Evolutionary conservation across 2,113 vertebrate genomes (phyloP).

Genomic region (Corythaeola cristata): DNA sequence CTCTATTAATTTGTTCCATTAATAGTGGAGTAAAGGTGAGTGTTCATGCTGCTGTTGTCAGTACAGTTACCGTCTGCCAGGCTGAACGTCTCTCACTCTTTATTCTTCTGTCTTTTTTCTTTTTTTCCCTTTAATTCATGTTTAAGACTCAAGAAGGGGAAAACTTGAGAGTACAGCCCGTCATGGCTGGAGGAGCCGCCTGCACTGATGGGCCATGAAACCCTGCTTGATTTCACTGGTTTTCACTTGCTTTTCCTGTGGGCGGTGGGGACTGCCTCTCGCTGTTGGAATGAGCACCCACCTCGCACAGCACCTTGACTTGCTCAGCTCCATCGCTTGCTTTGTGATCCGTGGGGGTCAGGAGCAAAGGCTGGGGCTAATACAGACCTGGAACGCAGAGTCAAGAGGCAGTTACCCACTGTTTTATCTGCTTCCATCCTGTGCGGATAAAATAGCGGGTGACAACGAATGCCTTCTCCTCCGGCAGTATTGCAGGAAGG

Average conservation of each 20-base stretch:
- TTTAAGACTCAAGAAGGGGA: background rate
- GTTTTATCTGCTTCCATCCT: background rate
- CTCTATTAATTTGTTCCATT: background rate
- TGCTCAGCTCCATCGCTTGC: rapidly evolving
- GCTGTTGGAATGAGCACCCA: background rate
- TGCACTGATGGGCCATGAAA: background rate
- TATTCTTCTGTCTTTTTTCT: background rate
- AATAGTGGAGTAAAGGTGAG: background rate
- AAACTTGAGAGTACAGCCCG: rapidly evolving
- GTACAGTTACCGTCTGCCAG: background rate
- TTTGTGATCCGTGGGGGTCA: rapidly evolving
- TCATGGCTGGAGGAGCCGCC: rapidly evolving
- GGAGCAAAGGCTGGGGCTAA: background rate
- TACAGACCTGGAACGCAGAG: background rate
- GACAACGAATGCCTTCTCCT: background rate
- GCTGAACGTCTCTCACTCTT: background rate
- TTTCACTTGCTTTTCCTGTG: background rate
- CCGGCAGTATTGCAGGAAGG: rapidly evolving
- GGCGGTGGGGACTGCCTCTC: background rate
- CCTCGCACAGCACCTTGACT: background rate
- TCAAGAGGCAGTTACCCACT: rapidly evolving
- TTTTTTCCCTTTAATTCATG: background rate
- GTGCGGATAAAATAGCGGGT: rapidly evolving
- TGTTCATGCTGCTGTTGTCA: background rate
- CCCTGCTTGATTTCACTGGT: background rate